phyloP scores from a whole-genome alignment of 2,797 vertebrate species.

The Aeoliscus strigatus region DNA sequence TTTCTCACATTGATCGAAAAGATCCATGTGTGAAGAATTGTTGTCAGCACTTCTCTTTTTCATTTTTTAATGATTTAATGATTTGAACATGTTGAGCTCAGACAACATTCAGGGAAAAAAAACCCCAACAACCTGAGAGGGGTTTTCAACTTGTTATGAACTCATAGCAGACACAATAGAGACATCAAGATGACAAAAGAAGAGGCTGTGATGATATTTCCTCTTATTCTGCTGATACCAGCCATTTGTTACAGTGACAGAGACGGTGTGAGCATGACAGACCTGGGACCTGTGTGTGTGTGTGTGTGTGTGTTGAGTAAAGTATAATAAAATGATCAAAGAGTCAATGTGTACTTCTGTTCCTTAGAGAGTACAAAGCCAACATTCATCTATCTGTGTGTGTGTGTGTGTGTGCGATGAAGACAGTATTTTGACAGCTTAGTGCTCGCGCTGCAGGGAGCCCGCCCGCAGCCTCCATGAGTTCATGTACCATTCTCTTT shows the following conservation, averaged over 20 bases:
- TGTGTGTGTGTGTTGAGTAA: slow-evolving; percentile 10
- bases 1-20: too few relatives aligned
- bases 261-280: slow-evolving; percentile 41
- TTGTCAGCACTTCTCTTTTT: too few relatives aligned
- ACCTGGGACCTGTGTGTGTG: slow-evolving; percentile 41
- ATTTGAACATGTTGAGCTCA: too few relatives aligned
- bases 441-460: slow-evolving; percentile 20
- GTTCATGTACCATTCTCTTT: slow-evolving; percentile 31
- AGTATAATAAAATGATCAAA: slow-evolving; percentile 60
- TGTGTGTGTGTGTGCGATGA: slow-evolving; percentile 11
- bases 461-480: slow-evolving; percentile 37
- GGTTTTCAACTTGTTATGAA: too few relatives aligned
- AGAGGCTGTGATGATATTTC: slow-evolving; percentile 51
- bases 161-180: too few relatives aligned
- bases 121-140: too few relatives aligned
- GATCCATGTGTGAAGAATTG: too few relatives aligned
- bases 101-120: too few relatives aligned
- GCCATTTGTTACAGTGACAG: slow-evolving; percentile 71
- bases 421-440: slow-evolving; percentile 54
- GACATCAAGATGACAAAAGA: too few relatives aligned
- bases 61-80: too few relatives aligned
- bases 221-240: slow-evolving; percentile 48
- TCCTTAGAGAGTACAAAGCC: slow-evolving; percentile 52
- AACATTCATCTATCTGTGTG: slow-evolving; percentile 41
- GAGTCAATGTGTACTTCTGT: slow-evolving; percentile 42